These are phyloP conservation scores for Pipistrellus nathusii DNA, from an alignment of 2,797 vertebrate species.

Conservation along the genomic window DNA sequence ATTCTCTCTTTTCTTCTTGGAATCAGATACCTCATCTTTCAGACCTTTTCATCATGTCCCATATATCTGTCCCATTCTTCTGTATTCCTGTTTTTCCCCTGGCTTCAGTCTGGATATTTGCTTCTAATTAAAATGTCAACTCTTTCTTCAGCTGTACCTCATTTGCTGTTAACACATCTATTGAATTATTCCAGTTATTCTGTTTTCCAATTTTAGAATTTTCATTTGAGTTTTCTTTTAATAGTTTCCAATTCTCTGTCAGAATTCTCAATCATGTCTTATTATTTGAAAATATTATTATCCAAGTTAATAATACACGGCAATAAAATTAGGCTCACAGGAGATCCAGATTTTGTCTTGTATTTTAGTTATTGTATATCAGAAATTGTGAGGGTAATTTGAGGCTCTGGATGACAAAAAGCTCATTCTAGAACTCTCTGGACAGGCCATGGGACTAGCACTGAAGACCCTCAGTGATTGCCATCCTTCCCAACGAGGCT, in stretches of 20 bases:
- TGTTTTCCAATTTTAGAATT: constrained; percentile 38
- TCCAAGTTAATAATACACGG: neutral
- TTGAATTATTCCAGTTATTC: neutral
- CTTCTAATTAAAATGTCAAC: constrained; percentile 19
- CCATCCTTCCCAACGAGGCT: neutral
- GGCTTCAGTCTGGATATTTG: neutral
- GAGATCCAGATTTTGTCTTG: neutral
- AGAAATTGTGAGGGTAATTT: neutral
- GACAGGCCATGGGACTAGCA: neutral
- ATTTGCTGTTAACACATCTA: neutral
- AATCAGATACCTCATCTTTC: neutral
- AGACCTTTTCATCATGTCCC: neutral
- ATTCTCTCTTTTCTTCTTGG: neutral
- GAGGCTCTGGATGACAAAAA: neutral
- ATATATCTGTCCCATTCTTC: neutral
- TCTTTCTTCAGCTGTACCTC: constrained; percentile 34
- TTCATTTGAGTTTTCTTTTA: constrained; percentile 47
- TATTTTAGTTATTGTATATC: neutral
- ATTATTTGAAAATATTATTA: neutral
- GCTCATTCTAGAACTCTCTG: neutral
- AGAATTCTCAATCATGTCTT: constrained; percentile 8
- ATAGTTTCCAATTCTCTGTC: neutral
- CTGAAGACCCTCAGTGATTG: neutral
- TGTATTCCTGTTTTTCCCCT: neutral
- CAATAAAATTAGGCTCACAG: neutral